phyloP scores from a whole-genome alignment of 2,797 vertebrate genomes.

The Hyperoplus immaculatus region DNA sequence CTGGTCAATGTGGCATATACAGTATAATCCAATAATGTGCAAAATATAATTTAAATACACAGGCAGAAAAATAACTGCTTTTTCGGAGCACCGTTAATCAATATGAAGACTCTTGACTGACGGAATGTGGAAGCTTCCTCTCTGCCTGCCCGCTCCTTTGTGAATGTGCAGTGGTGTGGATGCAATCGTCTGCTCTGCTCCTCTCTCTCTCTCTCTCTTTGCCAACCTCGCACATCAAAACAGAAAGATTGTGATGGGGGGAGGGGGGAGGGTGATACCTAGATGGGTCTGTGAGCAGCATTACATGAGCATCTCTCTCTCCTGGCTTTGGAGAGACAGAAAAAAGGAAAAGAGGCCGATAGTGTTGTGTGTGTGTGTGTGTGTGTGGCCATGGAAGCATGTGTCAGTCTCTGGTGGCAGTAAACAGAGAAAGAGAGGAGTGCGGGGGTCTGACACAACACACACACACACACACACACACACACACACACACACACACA shows the following conservation, averaged over 20 bases:
- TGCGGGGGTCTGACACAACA: constrained; percentile 23
- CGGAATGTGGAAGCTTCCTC: constrained; percentile 52
- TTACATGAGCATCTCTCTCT: constrained; percentile 24
- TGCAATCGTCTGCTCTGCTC: constrained; percentile 72
- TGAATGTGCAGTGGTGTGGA: constrained; percentile 77
- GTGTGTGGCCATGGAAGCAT: constrained; percentile 12
- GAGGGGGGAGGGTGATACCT: constrained; percentile 3
- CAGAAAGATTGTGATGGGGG: constrained; percentile 21
- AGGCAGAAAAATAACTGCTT: background rate
- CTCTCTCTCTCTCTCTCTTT: constrained; percentile 2
- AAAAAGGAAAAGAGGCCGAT: constrained; percentile 29
- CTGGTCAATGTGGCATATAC: background rate
- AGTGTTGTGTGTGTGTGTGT: background rate
- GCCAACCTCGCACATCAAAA: constrained; percentile 56
- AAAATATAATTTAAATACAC: background rate
- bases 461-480: background rate
- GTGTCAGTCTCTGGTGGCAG: constrained; percentile 12
- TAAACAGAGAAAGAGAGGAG: constrained; percentile 4
- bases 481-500: background rate
- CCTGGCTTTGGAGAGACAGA: constrained; percentile 11
- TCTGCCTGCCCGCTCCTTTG: constrained; percentile 69
- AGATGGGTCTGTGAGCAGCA: constrained; percentile 30
- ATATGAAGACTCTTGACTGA: constrained; percentile 48
- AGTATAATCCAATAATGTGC: background rate
- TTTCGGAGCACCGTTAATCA: constrained; percentile 23